Base-by-base conservation (phyloP, 1,140 invertebrate species). In the Bacillus rossius region DNA sequence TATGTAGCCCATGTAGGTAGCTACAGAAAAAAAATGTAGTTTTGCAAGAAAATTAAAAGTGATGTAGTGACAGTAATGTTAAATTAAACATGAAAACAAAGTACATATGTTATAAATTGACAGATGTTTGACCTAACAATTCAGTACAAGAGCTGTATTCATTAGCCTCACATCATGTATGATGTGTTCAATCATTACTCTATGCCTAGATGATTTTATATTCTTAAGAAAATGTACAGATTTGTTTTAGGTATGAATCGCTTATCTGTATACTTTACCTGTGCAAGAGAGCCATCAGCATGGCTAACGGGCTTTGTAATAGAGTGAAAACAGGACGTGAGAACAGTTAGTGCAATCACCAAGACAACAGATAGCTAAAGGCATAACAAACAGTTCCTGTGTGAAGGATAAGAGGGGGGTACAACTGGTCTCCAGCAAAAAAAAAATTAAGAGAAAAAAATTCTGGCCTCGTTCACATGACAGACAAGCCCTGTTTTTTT, bases 231-330 rank as follows among this genome's bases (percentile, higher is more conserved):
- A 20, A 45, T 45, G 17, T 5, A 25, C 23, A 45, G 23, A 20
- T 45, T 19, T 40, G 17, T 40, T 40, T 20, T 45, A 7, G 13
- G 29, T 34, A 34, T 34, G 29, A 34, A 34, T 45, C 23, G 43
- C 26, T 22, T 51, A 55, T 40, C 37, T 67, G 63, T 77, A 61
- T 80, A 84, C 81, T 75, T 87, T 91, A 91, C 88, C 89, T 91
- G 80, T 86, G 82, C 71, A 90, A 80, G 71, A 89, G 81, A 79
- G 86, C 86, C 86, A 91, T 86, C 79, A 91, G 85, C 77, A 84
- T 87, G 84, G 86, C 87, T 82, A 91, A 86, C 72, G 87, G 87
- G 85, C 88, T 89, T 49, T 74, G 75, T 73, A 34, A 34, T 34
- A 76, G 73, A 63, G 55, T 61, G 64, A 68, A 67, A 64, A 61